These are phyloP conservation scores for Asarcornis scutulata DNA, from an alignment of 2,113 vertebrate species.

Conservation along the genomic window DNA sequence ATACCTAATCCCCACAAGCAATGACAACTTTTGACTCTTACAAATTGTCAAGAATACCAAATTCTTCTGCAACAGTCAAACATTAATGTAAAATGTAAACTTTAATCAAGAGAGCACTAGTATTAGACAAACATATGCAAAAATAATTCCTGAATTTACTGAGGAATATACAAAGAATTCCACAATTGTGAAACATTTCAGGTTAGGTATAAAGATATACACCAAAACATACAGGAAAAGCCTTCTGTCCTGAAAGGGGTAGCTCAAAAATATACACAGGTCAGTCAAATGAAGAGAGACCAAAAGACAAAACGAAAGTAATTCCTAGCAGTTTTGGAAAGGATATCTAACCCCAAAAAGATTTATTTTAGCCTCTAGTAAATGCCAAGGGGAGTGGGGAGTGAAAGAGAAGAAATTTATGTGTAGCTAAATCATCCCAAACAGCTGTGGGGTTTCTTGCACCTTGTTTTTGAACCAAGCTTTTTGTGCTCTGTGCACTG, in stretches of 20 bases:
- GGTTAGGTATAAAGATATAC: not conserved
- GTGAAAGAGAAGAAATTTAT: not conserved
- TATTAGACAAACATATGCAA: not conserved
- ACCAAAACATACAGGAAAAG: not conserved
- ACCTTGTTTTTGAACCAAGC: not conserved
- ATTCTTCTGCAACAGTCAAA: not conserved
- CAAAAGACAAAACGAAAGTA: not conserved
- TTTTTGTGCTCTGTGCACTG: not conserved
- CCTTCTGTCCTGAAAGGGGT: not conserved
- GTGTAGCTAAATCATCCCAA: not conserved
- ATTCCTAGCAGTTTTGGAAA: slow-evolving; percentile 1
- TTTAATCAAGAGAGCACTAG: not conserved
- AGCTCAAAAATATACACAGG: not conserved
- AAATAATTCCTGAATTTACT: not conserved
- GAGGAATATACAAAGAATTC: not conserved
- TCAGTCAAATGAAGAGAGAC: not conserved
- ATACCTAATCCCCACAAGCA: not conserved
- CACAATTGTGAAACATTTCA: not conserved
- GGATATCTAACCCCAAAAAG: not conserved
- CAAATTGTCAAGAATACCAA: not conserved
- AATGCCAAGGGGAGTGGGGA: not conserved
- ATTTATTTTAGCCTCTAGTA: not conserved
- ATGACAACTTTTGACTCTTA: not conserved
- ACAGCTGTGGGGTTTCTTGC: not conserved
- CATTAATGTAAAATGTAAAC: not conserved